Conservation (phyloP, 2,113 vertebrate species). For the Lophotis ruficrista region DNA sequence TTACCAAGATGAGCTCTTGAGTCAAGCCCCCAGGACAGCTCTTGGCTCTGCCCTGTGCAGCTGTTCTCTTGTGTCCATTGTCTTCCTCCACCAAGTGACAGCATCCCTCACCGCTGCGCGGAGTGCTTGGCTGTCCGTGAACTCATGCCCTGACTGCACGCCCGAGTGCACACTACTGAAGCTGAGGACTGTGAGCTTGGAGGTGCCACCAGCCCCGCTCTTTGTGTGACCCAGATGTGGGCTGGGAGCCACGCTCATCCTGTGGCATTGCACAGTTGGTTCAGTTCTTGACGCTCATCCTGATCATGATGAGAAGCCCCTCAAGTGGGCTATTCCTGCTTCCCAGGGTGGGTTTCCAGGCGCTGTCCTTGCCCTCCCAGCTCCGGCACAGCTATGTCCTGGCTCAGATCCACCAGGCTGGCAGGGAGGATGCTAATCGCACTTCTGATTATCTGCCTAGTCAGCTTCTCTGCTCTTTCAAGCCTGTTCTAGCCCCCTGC, state of each 20-base stretch:
- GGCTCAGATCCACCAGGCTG: neutral
- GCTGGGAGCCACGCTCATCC: neutral
- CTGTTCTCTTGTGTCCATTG: neutral
- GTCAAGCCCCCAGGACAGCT: too few relatives aligned
- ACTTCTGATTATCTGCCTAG: conserved; percentile 46
- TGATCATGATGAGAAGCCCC: neutral
- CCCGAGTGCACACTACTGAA: accelerated
- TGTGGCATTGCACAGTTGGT: neutral
- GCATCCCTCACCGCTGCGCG: neutral
- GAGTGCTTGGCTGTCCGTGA: accelerated
- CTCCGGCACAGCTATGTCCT: neutral
- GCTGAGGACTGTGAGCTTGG: neutral
- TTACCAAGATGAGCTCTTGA: neutral
- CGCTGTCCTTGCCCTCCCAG: neutral
- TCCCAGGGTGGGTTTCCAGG: neutral
- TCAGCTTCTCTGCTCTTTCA: conserved; percentile 37
- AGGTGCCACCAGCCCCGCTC: neutral
- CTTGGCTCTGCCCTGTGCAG: neutral
- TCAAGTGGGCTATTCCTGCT: neutral
- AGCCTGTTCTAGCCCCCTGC: conserved; percentile 46
- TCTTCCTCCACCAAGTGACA: neutral
- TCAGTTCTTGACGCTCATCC: neutral
- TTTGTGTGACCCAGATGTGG: accelerated
- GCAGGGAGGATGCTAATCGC: conserved; percentile 18
- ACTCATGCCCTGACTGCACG: accelerated